These are phyloP conservation scores for Platerodrilus igneus DNA, from an alignment of 2,888 invertebrate species.

Conservation along the genomic window DNA sequence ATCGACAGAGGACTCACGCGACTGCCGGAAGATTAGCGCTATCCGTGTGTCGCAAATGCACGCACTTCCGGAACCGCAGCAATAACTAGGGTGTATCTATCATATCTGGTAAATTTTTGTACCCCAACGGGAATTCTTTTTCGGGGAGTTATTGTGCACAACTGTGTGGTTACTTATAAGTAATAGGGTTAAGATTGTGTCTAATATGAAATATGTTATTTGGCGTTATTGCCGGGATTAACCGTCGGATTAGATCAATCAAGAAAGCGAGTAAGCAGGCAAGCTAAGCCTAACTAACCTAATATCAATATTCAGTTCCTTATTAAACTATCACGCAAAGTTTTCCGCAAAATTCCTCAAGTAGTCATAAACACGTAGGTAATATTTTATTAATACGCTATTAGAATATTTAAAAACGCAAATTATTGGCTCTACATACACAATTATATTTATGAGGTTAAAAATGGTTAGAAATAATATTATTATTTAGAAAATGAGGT, in stretches of 20 bases:
- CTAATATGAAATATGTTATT: conserved; percentile 23
- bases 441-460: too few relatives aligned
- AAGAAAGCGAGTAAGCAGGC: conserved; percentile 26
- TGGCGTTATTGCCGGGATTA: conserved; percentile 13
- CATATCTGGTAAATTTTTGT: conserved; percentile 6
- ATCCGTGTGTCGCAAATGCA: conserved; percentile 42
- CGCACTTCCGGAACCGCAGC: conserved; percentile 39
- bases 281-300: conserved; percentile 31
- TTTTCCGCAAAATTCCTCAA: conserved; percentile 12
- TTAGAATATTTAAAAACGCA: too few relatives aligned
- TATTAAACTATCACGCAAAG: conserved; percentile 29
- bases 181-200: conserved; percentile 19
- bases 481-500: too few relatives aligned
- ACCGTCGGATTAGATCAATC: conserved; percentile 28
- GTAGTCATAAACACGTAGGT: too few relatives aligned
- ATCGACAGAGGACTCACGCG: conserved; percentile 39
- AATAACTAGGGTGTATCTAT: conserved; percentile 13
- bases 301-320: too few relatives aligned
- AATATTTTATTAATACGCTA: too few relatives aligned
- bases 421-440: too few relatives aligned
- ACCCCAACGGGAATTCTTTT: background rate
- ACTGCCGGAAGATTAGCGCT: conserved; percentile 44
- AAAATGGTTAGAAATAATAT: too few relatives aligned
- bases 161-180: conserved; percentile 1
- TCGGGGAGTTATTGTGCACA: background rate